Evolutionary conservation across 1,140 invertebrate genomes (phyloP), one percentile per base, ranked within the genome.

Genomic region (Thereuonema tuberculata): DNA sequence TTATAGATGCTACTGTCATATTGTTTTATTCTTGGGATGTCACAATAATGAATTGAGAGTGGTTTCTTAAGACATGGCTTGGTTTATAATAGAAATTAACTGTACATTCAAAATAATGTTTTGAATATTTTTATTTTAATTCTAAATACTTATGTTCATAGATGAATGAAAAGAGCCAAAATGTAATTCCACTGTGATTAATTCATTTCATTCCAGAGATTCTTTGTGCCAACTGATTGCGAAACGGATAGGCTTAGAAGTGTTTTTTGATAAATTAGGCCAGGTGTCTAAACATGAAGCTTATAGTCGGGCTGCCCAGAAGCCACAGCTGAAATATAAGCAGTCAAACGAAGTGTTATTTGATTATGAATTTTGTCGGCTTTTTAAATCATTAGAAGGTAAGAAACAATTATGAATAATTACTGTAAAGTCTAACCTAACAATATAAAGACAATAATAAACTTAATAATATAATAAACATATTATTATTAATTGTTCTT

Each of bases 331-430:
- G 2, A 78, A 81, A 31, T 84, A 82, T 15, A 86, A 84, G 70
- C 75, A 83, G 62, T 76, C 89, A 3, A 76, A 75, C 14, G 90
- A 97, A 64, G 77, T 98, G 21, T 75, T 96, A 25, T 80, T 98
- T 56, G 96, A 99, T 73, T 92, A 92, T 73, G 89, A 97, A 72
- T 99, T 98, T 76, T 95, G 91, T 68, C 83, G 83, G 68, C 74
- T 96, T 14, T 89, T 89, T 65, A 91, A 90, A 56, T 66, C 65
- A 27, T 63, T 71, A 23, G 72, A 74, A 67, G 66, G 68, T 69
- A 58, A n/a, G n/a, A n/a, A n/a, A n/a, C n/a, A 56, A 37, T 54
- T 20, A 62, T 53, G 0, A 55, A 23, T 61, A 46, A 26, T 55
- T 26, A 24, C 3, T 27, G 17, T 24, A 26, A n/a, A n/a, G n/a